These are phyloP conservation scores for Pecten maximus DNA, from an alignment of 2,888 invertebrate species.

Conservation along the genomic window DNA sequence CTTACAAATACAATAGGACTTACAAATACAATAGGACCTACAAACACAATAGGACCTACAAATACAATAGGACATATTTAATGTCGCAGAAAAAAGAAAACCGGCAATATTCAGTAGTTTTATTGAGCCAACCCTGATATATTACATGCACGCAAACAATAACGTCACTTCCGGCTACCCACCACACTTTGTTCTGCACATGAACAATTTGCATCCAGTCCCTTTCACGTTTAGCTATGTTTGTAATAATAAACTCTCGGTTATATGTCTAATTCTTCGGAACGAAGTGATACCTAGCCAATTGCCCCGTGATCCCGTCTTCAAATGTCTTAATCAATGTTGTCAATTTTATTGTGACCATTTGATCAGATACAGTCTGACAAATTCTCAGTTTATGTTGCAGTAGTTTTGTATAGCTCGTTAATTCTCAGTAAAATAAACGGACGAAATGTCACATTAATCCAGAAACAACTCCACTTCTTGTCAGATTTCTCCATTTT, in stretches of 20 bases:
- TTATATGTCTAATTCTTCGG: not conserved
- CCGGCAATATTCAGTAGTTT: too few relatives aligned
- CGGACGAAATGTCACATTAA: constrained; percentile 11
- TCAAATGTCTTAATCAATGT: constrained; percentile 27
- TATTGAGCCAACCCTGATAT: too few relatives aligned
- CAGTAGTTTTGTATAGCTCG: constrained; percentile 4
- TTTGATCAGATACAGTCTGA: constrained; percentile 2
- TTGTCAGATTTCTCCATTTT: constrained; percentile 32
- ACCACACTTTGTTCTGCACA: too few relatives aligned
- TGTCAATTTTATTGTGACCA: constrained; percentile 24
- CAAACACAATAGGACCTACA: too few relatives aligned
- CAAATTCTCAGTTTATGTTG: not conserved
- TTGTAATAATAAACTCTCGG: not conserved
- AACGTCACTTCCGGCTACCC: too few relatives aligned
- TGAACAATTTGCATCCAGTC: too few relatives aligned
- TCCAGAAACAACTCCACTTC: not conserved
- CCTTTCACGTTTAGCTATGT: not conserved
- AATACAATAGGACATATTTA: too few relatives aligned
- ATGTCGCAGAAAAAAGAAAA: too few relatives aligned
- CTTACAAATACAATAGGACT: too few relatives aligned
- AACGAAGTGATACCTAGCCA: not conserved
- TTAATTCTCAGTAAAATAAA: constrained; percentile 13
- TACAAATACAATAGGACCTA: too few relatives aligned
- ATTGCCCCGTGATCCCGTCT: not conserved
- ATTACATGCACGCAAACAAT: too few relatives aligned